Conservation (phyloP, 2,888 invertebrate genomes). For the Antitype chi region DNA sequence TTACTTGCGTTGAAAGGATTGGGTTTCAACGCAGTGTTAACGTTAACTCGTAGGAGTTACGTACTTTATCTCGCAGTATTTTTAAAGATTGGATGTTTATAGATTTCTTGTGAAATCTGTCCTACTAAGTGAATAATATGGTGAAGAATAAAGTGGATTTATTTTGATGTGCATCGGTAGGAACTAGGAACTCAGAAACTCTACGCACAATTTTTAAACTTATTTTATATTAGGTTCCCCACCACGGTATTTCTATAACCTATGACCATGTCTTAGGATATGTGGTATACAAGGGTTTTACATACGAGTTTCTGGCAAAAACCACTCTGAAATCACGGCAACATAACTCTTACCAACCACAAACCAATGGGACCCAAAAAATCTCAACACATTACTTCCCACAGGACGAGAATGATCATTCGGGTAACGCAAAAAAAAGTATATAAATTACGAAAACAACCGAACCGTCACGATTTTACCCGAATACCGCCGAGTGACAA, state of each 20-base stretch:
- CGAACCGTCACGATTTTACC: slow-evolving; percentile 65
- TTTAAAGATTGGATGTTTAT: not conserved
- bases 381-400: slow-evolving; percentile 56
- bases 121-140: not conserved
- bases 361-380: slow-evolving; percentile 43
- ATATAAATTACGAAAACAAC: slow-evolving; percentile 66
- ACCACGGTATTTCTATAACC: not conserved
- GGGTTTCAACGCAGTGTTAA: not conserved
- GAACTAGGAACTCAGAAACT: no score
- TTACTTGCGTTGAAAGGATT: not conserved
- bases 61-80: not conserved
- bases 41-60: not conserved
- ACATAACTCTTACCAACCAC: slow-evolving; percentile 18
- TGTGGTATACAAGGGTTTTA: not conserved
- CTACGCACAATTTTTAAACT: no score
- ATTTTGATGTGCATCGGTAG: no score
- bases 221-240: not conserved
- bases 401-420: slow-evolving; percentile 48
- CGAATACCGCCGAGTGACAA: slow-evolving; percentile 75
- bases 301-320: not conserved
- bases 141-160: not conserved
- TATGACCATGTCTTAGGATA: no score
- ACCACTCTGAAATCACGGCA: not conserved
- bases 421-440: slow-evolving; percentile 56
- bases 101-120: not conserved